A percentile compares a stretch with the other conserved stretches of the same genome.
Conservation (phyloP, 2,797 vertebrate genomes). For the Nyctibius grandis region DNA sequence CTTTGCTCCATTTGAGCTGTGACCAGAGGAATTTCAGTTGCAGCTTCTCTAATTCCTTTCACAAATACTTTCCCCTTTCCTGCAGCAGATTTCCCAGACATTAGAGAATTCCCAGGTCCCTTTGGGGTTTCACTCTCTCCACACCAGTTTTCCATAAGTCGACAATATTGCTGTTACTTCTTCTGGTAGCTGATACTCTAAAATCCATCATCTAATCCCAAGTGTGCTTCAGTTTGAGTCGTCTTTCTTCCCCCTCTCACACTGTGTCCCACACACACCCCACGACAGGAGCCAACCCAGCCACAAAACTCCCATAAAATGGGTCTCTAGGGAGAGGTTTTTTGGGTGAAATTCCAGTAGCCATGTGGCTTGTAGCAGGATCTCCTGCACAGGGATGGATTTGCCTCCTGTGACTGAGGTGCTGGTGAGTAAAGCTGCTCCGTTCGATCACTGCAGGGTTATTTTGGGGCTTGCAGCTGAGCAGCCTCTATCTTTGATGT, state of each 20-base stretch:
- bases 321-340: neutral
- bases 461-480: neutral
- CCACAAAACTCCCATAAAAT: neutral
- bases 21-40: constrained; percentile 19
- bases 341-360: neutral
- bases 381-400: neutral
- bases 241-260: too few species aligned
- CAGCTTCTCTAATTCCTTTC: neutral
- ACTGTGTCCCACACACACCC: neutral
- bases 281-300: neutral
- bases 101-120: constrained; percentile 15
- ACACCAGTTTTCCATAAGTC: neutral
- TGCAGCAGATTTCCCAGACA: constrained; percentile 28
- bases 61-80: constrained; percentile 29
- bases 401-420: neutral
- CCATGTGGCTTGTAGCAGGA: neutral
- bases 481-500: neutral
- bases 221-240: neutral
- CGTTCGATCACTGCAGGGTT: neutral
- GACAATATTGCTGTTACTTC: neutral
- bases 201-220: neutral
- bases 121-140: neutral
- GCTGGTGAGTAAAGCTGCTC: neutral
- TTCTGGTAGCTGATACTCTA: neutral
- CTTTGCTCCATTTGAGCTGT: neutral